Percentiles rank a stretch among this genome's conserved stretches.
phyloP scores from a whole-genome alignment of 2,888 invertebrate species.

The Andrena camellia region DNA sequence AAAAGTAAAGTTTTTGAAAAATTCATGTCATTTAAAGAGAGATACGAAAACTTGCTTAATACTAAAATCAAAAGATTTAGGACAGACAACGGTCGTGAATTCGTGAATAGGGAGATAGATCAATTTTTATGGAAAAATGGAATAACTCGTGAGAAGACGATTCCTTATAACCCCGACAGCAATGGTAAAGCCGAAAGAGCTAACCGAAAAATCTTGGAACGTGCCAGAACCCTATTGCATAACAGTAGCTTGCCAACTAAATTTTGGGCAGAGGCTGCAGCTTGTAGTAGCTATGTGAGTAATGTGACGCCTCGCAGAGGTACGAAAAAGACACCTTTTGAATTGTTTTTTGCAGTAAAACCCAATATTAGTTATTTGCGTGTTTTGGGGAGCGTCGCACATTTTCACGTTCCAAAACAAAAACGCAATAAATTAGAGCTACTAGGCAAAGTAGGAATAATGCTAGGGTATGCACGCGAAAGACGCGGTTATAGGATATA shows the following conservation, averaged over 20 bases:
- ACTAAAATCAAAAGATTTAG: conserved; percentile 19
- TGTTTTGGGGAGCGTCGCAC: conserved; percentile 12
- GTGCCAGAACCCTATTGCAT: conserved; percentile 2
- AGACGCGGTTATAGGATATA: conserved; percentile 7
- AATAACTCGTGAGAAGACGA: conserved; percentile 18
- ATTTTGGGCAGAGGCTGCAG: conserved; percentile 37
- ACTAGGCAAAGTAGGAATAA: conserved; percentile 2
- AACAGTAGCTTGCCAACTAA: background rate
- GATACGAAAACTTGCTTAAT: conserved; percentile 2
- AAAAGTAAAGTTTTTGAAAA: too few species aligned
- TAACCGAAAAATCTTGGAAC: conserved; percentile 3
- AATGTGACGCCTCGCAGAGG: conserved; percentile 14
- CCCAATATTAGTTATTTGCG: conserved; percentile 13
- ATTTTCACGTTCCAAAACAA: conserved; percentile 14
- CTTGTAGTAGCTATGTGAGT: background rate
- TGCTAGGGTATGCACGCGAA: conserved; percentile 12
- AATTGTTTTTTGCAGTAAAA: conserved; percentile 15
- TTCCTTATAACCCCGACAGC: conserved; percentile 18
- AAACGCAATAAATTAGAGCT: conserved; percentile 9
- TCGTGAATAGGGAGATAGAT: background rate
- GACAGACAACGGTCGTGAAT: conserved; percentile 20
- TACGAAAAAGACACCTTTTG: conserved; percentile 17
- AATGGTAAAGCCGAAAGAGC: conserved; percentile 25
- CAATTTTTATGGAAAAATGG: conserved; percentile 6
- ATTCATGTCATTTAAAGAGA: background rate